phyloP scores from a whole-genome alignment of 2,888 invertebrate species.

The Plagodis dolabraria region DNA sequence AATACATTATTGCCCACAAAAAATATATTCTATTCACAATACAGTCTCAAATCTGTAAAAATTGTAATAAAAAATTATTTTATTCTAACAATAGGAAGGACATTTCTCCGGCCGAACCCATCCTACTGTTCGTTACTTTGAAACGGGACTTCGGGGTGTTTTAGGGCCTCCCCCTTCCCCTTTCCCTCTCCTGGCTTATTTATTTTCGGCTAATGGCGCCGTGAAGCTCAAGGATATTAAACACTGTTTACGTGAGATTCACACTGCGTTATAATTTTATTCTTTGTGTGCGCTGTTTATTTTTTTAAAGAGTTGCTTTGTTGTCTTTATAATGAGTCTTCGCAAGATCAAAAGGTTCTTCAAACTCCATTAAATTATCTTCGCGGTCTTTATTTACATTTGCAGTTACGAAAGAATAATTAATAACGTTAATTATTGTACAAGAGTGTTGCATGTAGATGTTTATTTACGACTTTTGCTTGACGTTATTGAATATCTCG shows the following conservation, averaged over 20 bases:
- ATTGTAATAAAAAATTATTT: background rate
- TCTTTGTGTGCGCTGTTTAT: conserved; percentile 26
- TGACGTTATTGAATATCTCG: too few relatives aligned
- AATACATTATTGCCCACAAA: too few relatives aligned
- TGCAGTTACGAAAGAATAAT: too few relatives aligned
- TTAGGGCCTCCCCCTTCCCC: conserved; percentile 58
- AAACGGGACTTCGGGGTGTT: conserved; percentile 6
- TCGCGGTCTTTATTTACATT: too few relatives aligned
- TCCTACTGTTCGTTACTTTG: conserved; percentile 5
- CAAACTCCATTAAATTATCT: too few relatives aligned
- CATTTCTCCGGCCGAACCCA: conserved; percentile 22
- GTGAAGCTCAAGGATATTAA: conserved; percentile 74
- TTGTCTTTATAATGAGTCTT: background rate
- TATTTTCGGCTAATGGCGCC: conserved; percentile 73
- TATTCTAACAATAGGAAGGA: conserved; percentile 1
- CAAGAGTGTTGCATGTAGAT: too few relatives aligned
- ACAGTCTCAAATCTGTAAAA: too few relatives aligned
- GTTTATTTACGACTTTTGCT: too few relatives aligned
- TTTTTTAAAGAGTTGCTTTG: conserved; percentile 2
- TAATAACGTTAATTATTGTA: too few relatives aligned
- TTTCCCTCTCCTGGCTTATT: conserved; percentile 64
- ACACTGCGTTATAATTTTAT: conserved; percentile 59
- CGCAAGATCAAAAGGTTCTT: too few relatives aligned
- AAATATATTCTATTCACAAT: too few relatives aligned
- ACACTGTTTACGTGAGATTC: conserved; percentile 63